Evolutionary conservation across 92 coral and sea anemone species (phyloP), one percentile per base, ranked within the genome.

Genomic region (Metridium senile): DNA sequence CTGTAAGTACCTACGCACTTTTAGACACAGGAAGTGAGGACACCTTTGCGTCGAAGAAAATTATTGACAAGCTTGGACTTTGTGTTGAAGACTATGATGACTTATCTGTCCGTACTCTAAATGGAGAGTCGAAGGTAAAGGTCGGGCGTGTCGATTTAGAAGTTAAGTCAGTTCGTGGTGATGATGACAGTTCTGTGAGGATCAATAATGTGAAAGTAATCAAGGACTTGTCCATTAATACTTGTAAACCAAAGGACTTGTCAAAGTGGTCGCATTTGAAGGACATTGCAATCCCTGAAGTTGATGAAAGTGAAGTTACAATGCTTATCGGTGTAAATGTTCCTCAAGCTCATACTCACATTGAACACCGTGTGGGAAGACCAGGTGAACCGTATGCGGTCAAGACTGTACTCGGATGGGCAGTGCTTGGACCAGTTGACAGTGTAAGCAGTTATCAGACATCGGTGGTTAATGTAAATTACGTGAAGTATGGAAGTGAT

Each of bases 361-460:
- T 84, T 62, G 93, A 83, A 83, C 79, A 79, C 30, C 84, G 84
- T n/a, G 66, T 67, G 23, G 92, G 86, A 65, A 79, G 82, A 74
- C 34, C 83, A 63, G 85, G 88, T 62, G 85, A 87, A 69, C 88
- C 76, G 33, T 84, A 79, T 77, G 89, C 88, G 28, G 92, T 83
- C 30, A 77, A 74, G 26, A 87, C 92, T 57, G 34, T 87, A 22
- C 85, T 83, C 32, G 83, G 88, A 13, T 88, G 86, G 81, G 86
- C 86, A 51, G 63, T 88, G 74, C 92, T 88, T 71, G 83, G 92
- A 66, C 92, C 92, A 79, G 86, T 79, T 53, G 68, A 74, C 45
- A 65, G 61, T 76, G 68, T 32, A 66, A 78, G 32, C 46, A 59
- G 35, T 66, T 39, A 33, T 43, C 63, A 73, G 34, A 67, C 82